Conservation (phyloP, 2,113 vertebrate genomes). For the Paramisgurnus dabryanus region DNA sequence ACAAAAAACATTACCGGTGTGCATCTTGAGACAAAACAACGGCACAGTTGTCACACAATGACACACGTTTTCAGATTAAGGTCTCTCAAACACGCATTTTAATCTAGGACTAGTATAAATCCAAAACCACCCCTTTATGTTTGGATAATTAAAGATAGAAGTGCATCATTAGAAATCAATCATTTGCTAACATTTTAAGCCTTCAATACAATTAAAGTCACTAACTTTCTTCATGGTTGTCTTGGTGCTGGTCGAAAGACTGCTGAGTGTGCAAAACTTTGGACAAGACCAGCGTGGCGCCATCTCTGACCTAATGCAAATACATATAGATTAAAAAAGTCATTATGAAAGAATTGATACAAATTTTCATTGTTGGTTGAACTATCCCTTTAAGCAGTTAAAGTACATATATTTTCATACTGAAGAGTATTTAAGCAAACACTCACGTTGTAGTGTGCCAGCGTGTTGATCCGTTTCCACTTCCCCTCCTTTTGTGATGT, state of each 20-base stretch:
- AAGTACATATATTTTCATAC: too few relatives aligned
- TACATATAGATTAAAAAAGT: not conserved
- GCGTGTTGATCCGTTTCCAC: conserved; percentile 91
- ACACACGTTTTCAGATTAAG: too few relatives aligned
- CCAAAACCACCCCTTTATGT: too few relatives aligned
- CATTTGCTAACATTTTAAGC: not conserved
- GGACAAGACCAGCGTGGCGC: conserved; percentile 90
- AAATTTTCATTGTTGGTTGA: too few relatives aligned
- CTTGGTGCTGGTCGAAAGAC: conserved; percentile 91
- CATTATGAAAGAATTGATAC: too few relatives aligned
- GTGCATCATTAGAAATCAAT: not conserved
- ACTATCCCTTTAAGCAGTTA: too few relatives aligned
- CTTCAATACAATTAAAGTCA: not conserved
- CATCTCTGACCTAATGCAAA: conserved; percentile 83
- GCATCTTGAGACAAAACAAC: too few relatives aligned
- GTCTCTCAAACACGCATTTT: too few relatives aligned
- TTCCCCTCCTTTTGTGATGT: conserved; percentile 92
- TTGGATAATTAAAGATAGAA: not conserved
- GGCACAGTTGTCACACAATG: too few relatives aligned
- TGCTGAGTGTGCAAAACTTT: conserved; percentile 87
- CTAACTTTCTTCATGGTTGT: conserved; percentile 90
- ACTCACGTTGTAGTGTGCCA: conserved; percentile 95
- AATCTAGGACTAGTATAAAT: too few relatives aligned
- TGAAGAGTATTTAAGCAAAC: not conserved
- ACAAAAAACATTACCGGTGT: too few relatives aligned